phyloP scores from a whole-genome alignment of 2,113 vertebrate genomes.

The Vombatus ursinus region DNA sequence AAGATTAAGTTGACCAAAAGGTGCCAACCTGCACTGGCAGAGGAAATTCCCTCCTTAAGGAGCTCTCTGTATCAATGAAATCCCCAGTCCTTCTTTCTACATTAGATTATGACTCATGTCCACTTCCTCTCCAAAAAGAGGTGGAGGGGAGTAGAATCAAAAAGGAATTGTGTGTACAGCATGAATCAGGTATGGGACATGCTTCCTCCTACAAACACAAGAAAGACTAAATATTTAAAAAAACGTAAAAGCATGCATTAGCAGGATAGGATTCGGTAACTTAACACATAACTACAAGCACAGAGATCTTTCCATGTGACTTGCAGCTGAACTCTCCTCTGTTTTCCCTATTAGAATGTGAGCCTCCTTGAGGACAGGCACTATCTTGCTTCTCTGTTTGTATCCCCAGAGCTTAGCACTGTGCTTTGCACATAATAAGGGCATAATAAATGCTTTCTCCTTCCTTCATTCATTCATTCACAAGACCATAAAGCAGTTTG shows the following conservation, averaged over 20 bases:
- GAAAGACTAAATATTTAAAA: background rate
- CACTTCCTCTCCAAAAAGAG: background rate
- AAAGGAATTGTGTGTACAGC: background rate
- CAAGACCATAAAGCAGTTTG: background rate
- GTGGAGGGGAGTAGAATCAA: background rate
- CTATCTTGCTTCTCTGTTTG: background rate
- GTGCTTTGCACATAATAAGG: background rate
- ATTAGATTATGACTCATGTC: background rate
- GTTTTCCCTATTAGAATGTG: background rate
- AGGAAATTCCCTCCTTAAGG: background rate
- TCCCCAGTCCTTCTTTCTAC: background rate
- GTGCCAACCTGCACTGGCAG: background rate
- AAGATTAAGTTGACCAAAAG: background rate
- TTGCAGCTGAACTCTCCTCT: background rate
- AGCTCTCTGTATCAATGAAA: background rate
- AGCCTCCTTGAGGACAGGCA: background rate
- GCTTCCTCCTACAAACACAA: background rate
- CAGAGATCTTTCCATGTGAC: background rate
- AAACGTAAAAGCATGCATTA: background rate
- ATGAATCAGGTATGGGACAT: background rate
- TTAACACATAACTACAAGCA: background rate
- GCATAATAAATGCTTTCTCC: background rate
- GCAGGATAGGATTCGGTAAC: background rate
- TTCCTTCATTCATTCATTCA: background rate
- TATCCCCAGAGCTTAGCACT: background rate